Base-by-base conservation (phyloP, 2,113 vertebrate genomes). In the Neotoma lepida region DNA sequence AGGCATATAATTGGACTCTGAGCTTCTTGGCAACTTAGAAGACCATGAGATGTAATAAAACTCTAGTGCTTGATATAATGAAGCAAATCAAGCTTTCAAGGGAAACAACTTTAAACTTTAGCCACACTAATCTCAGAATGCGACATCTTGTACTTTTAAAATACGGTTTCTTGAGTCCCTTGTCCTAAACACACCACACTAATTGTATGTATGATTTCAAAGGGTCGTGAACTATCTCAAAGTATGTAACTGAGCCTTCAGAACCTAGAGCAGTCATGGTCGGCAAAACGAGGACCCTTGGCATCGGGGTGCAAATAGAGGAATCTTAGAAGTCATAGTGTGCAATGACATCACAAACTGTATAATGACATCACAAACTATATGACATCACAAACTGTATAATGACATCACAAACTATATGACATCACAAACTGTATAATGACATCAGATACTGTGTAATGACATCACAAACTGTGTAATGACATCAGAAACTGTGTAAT, bases 61-160 rank as follows among this genome's bases (percentile, higher is more conserved):
- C 41, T 41, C 51, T 91, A 76, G 13, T 92, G 73, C 17, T 28
- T 93, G 39, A 46, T 81, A 61, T 91, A 89, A 95, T 85, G 68
- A 96, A 96, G 44, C n/a, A 93, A 94, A 77, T 64, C 17, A 64
- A 63, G 39, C 84, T 95, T 86, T 88, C 68, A 93, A 76, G 28
- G 86, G 88, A 91, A 95, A 86, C 18, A 54, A 68, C 46, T 3
- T 92, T 51, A 92, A 96, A n/a, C 73, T 86, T 89, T 90, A 92
- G 33, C 22, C 51, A 35, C 63, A 66, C 18, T 91, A 85, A 96
- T 87, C 91, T 85, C 41, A 51, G 49, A 87, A 64, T 9, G 63
- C 5, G 63, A 0, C 6, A 88, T 93, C 61, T 68, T 91, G 64
- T 0, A 33, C 51, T 30, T 89, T 96, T 87, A 26, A 4, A 78